phyloP scores from a whole-genome alignment of 92 coral and sea anemone genomes.

The Porites divaricata region DNA sequence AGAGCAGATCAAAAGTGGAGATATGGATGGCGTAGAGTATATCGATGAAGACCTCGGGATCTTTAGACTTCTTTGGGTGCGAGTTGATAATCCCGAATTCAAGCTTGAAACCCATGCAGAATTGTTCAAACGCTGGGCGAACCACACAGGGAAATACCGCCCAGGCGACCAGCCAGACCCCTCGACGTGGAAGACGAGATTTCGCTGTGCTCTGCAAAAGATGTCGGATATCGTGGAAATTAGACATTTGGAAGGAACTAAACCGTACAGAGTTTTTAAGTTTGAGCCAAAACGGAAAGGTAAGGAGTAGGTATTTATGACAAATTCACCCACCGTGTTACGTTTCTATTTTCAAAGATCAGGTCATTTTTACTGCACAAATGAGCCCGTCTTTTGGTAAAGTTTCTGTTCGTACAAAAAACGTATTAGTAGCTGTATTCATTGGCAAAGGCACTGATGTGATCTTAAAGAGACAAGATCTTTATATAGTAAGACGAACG shows the following conservation, averaged over 20 bases:
- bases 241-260: conserved; percentile 6
- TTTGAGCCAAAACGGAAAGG: conserved; percentile 34
- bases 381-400: too few species aligned
- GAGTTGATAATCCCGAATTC: conserved; percentile 51
- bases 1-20: conserved; percentile 17
- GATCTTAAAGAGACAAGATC: background rate
- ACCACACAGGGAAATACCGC: conserved; percentile 36
- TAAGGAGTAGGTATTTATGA: conserved; percentile 2
- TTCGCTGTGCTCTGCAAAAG: conserved; percentile 55
- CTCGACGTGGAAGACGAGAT: conserved; percentile 54
- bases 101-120: conserved; percentile 32
- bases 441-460: conserved; percentile 1
- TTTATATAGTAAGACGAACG: background rate
- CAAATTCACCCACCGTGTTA: background rate
- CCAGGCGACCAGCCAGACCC: conserved; percentile 42
- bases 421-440: too few species aligned
- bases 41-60: conserved; percentile 10
- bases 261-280: conserved; percentile 32
- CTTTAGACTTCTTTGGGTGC: conserved; percentile 30
- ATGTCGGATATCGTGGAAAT: conserved; percentile 44
- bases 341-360: too few species aligned
- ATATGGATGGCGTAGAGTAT: conserved; percentile 40
- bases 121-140: conserved; percentile 45
- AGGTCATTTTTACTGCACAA: too few species aligned
- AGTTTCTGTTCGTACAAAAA: too few species aligned